Evolutionary conservation across 2,113 vertebrate genomes (phyloP).

Genomic region (Hippocampus abdominalis): DNA sequence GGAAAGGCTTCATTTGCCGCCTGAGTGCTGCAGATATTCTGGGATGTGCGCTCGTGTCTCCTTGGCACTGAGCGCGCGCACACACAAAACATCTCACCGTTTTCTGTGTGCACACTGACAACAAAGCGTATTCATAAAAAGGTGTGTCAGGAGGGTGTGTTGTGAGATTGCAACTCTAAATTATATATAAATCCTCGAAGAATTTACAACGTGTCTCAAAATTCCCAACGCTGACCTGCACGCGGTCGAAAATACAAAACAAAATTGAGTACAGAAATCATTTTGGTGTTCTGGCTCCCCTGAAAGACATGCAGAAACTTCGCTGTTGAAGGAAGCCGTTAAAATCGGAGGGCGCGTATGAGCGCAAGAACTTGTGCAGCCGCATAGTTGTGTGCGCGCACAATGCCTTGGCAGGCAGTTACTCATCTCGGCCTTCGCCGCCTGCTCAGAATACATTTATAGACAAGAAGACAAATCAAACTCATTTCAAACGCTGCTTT

Average conservation of each 20-base stretch:
- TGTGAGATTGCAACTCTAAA: not conserved
- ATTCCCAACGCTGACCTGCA: not conserved
- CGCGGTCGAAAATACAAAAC: not conserved
- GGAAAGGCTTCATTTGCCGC: slow-evolving; percentile 23
- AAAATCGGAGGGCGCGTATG: not conserved
- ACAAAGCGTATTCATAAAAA: slow-evolving; percentile 6
- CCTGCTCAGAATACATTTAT: not conserved
- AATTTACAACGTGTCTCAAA: not conserved
- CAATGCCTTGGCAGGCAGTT: slow-evolving; percentile 9
- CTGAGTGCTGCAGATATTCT: slow-evolving; percentile 8
- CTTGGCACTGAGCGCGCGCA: slow-evolving; percentile 9
- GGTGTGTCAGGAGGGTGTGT: slow-evolving; percentile 29
- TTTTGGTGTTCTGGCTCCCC: not conserved
- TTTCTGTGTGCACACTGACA: not conserved
- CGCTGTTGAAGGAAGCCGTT: not conserved
- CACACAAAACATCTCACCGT: not conserved
- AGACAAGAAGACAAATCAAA: not conserved
- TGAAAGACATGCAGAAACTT: not conserved
- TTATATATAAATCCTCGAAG: not conserved
- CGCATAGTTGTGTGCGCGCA: slow-evolving; percentile 20
- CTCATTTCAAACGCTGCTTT: not conserved
- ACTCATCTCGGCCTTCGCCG: slow-evolving; percentile 15
- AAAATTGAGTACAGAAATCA: not conserved
- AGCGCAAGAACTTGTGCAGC: not conserved
- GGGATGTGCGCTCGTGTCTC: not conserved